A percentile compares a stretch with the other conserved stretches of the same genome.
phyloP scores from a whole-genome alignment of 2,113 vertebrate genomes.

The Cryptomyrus ogoouensis region DNA sequence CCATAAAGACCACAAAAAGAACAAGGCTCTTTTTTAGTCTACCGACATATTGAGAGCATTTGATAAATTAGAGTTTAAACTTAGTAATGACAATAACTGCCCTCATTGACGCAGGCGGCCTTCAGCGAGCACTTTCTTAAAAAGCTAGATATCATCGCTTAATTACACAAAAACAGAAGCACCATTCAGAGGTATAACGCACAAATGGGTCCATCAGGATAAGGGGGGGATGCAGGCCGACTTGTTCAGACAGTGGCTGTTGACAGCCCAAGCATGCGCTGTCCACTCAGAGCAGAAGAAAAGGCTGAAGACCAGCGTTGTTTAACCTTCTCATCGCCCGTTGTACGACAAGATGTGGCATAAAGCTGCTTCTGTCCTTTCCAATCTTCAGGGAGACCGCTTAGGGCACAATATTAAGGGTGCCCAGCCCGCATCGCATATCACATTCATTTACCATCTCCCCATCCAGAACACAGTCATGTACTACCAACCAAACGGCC shows the following conservation, averaged over 20 bases:
- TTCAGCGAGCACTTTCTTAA: not conserved
- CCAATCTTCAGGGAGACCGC: conserved; percentile 19
- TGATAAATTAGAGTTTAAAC: not conserved
- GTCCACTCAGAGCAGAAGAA: not conserved
- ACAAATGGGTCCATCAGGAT: not conserved
- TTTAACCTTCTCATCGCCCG: not conserved
- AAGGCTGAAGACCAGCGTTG: not conserved
- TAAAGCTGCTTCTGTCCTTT: not conserved
- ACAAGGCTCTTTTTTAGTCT: not conserved
- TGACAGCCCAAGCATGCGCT: not conserved
- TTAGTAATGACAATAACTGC: not conserved
- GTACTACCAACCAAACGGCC: not conserved
- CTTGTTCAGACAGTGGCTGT: not conserved
- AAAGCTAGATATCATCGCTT: not conserved
- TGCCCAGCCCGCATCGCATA: not conserved
- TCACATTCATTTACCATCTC: conserved; percentile 11
- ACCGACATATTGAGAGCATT: not conserved
- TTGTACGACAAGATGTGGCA: not conserved
- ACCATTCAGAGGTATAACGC: not conserved
- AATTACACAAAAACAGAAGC: not conserved
- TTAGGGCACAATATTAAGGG: conserved; percentile 5
- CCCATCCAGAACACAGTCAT: not conserved
- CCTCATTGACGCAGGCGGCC: not conserved
- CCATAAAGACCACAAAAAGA: not conserved
- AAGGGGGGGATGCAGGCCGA: not conserved